Base-by-base conservation (phyloP, 2,888 invertebrate genomes). In the Hydriomena furcata region DNA sequence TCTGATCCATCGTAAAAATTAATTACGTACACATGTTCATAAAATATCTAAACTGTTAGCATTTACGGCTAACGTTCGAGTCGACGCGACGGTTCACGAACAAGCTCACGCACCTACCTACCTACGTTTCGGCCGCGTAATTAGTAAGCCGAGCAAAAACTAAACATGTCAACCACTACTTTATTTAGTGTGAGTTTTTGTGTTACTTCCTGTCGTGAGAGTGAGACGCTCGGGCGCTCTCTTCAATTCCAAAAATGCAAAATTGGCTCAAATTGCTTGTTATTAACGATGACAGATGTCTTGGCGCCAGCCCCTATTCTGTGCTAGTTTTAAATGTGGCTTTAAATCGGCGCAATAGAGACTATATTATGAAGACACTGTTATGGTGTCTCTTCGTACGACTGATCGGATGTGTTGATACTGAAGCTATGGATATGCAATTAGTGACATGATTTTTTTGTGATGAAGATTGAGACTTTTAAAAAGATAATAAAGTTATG, bases 281-380 rank as follows among this genome's bases (percentile, higher is more conserved):
- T 89, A 85, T 88, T 87, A 89, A 88, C 85, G 85, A 89, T 88
- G 89, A 89, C 88, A 88, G 88, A 89, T 89, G 89, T 82, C 79
- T 80, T 85, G 81, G 89, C 89, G 89, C 89, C 89, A 79, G 72
- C 69, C 76, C 71, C 65, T 49, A 42, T 5, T 17, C 20, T 8
- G 28, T 5, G 8, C 30, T 24, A 45, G 38, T 51, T 54, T 44
- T 12, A 71, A 75, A 67, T 50, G 28, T 37, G 52, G 65, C 69
- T 65, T 63, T 78, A 66, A 10, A 4, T 0, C n/a, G 7, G 20
- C 20, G 6, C 0, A 1, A 42, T 67, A 76, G 47, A 58, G 72
- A 55, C 32, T 69, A 75, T n/a, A 53, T 45, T 48, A 53, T 56
- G 2, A 21, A n/a, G 6, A 5, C 13, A 7, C 28, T 40, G 28